These are phyloP conservation scores for Capitulum mitella DNA, from an alignment of 2,888 invertebrate genomes.

Conservation along the genomic window DNA sequence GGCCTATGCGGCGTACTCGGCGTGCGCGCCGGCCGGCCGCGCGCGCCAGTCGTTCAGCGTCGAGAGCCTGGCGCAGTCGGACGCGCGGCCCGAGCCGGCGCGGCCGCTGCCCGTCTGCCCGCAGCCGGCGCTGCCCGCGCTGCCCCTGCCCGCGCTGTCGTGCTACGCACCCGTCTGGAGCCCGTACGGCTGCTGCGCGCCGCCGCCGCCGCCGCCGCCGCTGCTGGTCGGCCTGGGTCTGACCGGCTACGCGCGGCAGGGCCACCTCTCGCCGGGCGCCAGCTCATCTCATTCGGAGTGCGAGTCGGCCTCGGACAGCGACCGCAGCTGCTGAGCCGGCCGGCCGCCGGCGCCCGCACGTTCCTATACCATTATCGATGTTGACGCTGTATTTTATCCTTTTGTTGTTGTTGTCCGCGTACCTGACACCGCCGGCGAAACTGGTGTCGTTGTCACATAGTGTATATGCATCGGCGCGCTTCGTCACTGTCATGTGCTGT, in stretches of 20 bases:
- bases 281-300: neutral
- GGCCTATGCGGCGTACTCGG: slow-evolving; percentile 28
- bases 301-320: slow-evolving; percentile 18
- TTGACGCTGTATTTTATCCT: neutral
- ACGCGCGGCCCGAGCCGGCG: slow-evolving; percentile 29
- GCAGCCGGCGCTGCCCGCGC: slow-evolving; percentile 27
- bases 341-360: neutral
- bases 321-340: neutral
- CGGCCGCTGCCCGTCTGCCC: slow-evolving; percentile 27
- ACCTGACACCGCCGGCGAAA: neutral
- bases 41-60: slow-evolving; percentile 33
- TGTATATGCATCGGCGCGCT: neutral
- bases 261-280: neutral
- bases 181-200: neutral
- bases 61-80: slow-evolving; percentile 34
- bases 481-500: neutral
- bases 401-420: slow-evolving; percentile 12
- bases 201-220: slow-evolving; percentile 6
- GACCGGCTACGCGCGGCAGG: neutral
- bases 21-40: slow-evolving; percentile 27
- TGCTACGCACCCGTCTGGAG: neutral
- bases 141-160: slow-evolving; percentile 21
- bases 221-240: neutral
- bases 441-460: neutral
- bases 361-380: slow-evolving; percentile 16